Evolutionary conservation across 1,140 invertebrate species (phyloP), one percentile per base, ranked within the genome.

Genomic region (Cherax quadricarinatus): DNA sequence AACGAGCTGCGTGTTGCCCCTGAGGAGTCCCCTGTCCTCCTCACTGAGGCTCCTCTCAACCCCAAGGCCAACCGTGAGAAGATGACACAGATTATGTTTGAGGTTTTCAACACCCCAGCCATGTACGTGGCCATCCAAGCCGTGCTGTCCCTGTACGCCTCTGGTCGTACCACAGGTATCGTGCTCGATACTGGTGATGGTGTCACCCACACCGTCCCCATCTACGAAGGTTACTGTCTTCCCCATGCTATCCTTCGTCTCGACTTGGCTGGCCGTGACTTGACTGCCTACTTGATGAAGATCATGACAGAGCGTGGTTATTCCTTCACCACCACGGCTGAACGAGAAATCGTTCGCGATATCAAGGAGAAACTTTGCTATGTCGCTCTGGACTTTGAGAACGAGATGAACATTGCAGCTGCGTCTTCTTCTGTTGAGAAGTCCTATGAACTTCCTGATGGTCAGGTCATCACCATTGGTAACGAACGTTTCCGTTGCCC

Each of bases 1-100:
- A 98, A 98, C 94, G 98, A 99, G 95, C 96, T 99, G 94, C 97
- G 98, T 96, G 98, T 99, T 91, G 98, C 98, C 75, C 98, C 98
- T 16, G 98, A 99, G 95, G 98, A 99, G 94, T 97, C 98, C 94
- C 97, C 98, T 78, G 97, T 99, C 16, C 96, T 99, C 70, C 95
- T 99, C 70, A 98, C 98, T 48, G 97, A 98, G 95, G 97, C 97
- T 57, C 97, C 98, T n/a, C 96, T 98, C 92, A 98, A 98, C 95
- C 98, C 98, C 83, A 98, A 98, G 95, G 97, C 97, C 93, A 98
- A 98, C 96, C 96, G 97, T 92, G 97, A 97, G 95, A 98, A 98
- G 96, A 98, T 98, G 97, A 98, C 97, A 94, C 96, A 97, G 96
- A 98, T 98, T 95, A 98, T 98, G 97, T 98, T 98, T 95, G 98